These are phyloP conservation scores for Prochilodus magdalenae DNA, from an alignment of 2,113 vertebrate genomes.

Conservation along the genomic window DNA sequence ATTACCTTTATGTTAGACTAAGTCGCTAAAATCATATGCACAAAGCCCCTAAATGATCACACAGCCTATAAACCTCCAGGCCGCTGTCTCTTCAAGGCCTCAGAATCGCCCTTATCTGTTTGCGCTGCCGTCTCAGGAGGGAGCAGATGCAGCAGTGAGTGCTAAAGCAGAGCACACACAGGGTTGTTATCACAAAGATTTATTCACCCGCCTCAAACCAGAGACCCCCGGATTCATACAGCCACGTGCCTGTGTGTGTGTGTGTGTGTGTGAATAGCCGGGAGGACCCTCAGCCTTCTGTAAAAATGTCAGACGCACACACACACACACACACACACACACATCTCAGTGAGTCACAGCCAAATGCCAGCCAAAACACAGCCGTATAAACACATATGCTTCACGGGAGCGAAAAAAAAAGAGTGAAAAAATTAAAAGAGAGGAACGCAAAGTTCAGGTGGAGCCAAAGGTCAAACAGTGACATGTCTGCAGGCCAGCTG, in stretches of 20 bases:
- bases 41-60: too few species aligned
- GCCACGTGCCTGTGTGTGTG: neutral
- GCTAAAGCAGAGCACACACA: constrained; percentile 9
- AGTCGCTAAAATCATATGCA: too few species aligned
- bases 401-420: constrained; percentile 32
- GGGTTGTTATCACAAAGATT: constrained; percentile 37
- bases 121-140: constrained; percentile 19
- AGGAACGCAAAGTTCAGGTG: constrained; percentile 59
- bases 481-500: constrained; percentile 52
- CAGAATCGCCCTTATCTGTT: too few species aligned
- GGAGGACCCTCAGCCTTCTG: constrained; percentile 41
- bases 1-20: too few species aligned
- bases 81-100: too few species aligned
- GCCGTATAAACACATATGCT: constrained; percentile 55
- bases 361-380: constrained; percentile 71
- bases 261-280: constrained; percentile 53
- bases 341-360: constrained; percentile 56
- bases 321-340: constrained; percentile 41
- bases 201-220: constrained; percentile 15
- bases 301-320: constrained; percentile 47
- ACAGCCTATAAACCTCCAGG: too few species aligned
- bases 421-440: constrained; percentile 37
- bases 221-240: constrained; percentile 21
- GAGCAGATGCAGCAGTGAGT: neutral
- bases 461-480: constrained; percentile 69